Base-by-base conservation (phyloP, 1,140 invertebrate genomes). In the Delia radicum region DNA sequence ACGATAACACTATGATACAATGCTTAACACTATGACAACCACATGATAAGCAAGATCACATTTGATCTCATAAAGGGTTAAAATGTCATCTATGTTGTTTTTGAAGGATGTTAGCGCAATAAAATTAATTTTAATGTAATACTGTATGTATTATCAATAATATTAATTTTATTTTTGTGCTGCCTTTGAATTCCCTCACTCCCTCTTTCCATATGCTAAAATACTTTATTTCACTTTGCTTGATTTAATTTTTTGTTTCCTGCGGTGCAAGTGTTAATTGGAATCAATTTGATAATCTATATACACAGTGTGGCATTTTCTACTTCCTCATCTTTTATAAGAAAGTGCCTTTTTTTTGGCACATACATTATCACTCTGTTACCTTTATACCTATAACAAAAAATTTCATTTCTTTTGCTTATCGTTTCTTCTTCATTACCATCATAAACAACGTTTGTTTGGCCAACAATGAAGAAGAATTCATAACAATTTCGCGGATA, bases 211-310 rank as follows among this genome's bases (percentile, higher is more conserved):
- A 42, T 42, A 42, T 15, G n/a, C 2, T 65, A 28, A 18, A 28
- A 27, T 65, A 28, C 13, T 29, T 29, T 65, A 15, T 27, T n/a
- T n/a, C 18, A 33, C 18, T 69, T 7, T 69, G 65, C 5, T 37
- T 21, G 29, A 21, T 31, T 33, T 69, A n/a, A 33, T 69, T 69
- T n/a, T 69, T 46, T 42, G 73, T 29, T 71, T 73, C 73, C 63
- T 67, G 79, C 83, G 78, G 83, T 85, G 83, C 83, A 85, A 85
- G 83, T 85, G 83, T 85, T 85, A 85, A 85, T 85, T 84, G 83
- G 81, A 85, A 84, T 85, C 83, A 85, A 85, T 85, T 85, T 85
- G 81, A 84, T 84, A 84, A 84, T 84, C 83, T 82, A 63, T 74
- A 55, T 28, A 74, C 37, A 74, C 63, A 74, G 63, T 62, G 63